Base-by-base conservation (phyloP, 2,113 vertebrate genomes). In the Agapornis roseicollis region DNA sequence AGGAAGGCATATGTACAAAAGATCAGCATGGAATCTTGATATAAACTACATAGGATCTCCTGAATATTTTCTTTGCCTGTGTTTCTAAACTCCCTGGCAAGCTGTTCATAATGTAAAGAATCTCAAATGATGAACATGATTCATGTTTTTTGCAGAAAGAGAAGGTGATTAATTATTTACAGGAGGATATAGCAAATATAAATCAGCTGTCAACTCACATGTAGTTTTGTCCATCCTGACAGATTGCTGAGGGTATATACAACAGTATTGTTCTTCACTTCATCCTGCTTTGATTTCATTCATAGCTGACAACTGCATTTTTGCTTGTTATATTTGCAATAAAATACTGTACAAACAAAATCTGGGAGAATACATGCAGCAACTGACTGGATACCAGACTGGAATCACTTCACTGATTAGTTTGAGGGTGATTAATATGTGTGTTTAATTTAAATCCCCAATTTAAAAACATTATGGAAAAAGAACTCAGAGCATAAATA, bases 321-420 rank as follows among this genome's bases (percentile, higher is more conserved):
- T 95, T 24, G 60, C 29, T 84, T 93, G 88, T 63, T 47, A 35
- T 85, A 89, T 91, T 89, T 94, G 71, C 82, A 83, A 53, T 85
- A 81, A 91, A 89, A 95, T 68, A 79, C 31, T 2, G 1, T n/a
- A 50, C 68, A 94, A 96, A 96, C 63, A 95, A 88, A 91, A 94
- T 91, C 53, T 91, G 63, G 70, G 71, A 89, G 60, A 46, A 39
- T 83, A 69, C 1, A 1, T 65, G 66, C 71, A 80, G 76, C 41
- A 88, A 52, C 73, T 88, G 85, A 71, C 64, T 86, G 47, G 39
- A 47, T 89, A 55, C 71, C 85, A 93, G 82, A 66, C 82, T 83
- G 64, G 50, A 82, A 88, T 37, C 2, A 9, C 85, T 58, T 77
- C 90, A 66, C 68, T 91, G 88, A 88, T 92, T 90, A 88, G 64